Evolutionary conservation across 2,797 vertebrate genomes (phyloP).

Genomic region (Acanthornis magna): DNA sequence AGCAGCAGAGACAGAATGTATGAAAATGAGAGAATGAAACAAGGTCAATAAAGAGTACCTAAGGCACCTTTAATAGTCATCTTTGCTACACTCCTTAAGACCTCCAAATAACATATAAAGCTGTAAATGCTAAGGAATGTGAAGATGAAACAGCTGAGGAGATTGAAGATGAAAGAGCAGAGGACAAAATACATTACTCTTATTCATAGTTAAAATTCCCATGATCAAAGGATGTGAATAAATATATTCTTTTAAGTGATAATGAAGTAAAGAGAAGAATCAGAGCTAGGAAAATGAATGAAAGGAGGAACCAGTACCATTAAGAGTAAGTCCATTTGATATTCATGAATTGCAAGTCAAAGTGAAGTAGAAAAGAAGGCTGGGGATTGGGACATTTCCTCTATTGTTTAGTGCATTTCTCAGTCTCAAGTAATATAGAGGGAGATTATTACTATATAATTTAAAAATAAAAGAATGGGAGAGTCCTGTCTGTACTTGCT

Average conservation of each 20-base stretch:
- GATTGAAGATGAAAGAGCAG: conserved; percentile 40
- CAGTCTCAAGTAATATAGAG: not conserved
- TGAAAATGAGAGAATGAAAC: conserved; percentile 61
- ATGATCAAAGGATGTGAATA: not conserved
- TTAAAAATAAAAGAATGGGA: not conserved
- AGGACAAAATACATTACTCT: conserved; percentile 18
- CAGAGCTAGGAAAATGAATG: not conserved
- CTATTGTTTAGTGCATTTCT: conserved; percentile 26
- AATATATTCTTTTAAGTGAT: not conserved
- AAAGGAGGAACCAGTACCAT: not conserved
- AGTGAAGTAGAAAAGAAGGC: conserved; percentile 12
- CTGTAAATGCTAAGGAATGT: conserved; percentile 57
- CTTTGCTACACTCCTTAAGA: conserved; percentile 73
- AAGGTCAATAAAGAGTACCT: conserved; percentile 77
- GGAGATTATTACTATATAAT: not conserved
- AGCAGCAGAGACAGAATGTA: conserved; percentile 42
- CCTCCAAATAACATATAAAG: conserved; percentile 61
- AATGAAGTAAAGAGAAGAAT: not conserved
- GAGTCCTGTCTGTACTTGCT: not conserved
- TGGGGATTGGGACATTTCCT: not conserved
- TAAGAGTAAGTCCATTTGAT: not conserved
- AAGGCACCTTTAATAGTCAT: conserved; percentile 78
- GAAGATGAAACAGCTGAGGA: conserved; percentile 47
- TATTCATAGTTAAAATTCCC: conserved; percentile 13
- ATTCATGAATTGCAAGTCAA: conserved; percentile 7